These are phyloP conservation scores for Epistrophe grossulariae DNA, from an alignment of 2,888 invertebrate species.

Conservation along the genomic window DNA sequence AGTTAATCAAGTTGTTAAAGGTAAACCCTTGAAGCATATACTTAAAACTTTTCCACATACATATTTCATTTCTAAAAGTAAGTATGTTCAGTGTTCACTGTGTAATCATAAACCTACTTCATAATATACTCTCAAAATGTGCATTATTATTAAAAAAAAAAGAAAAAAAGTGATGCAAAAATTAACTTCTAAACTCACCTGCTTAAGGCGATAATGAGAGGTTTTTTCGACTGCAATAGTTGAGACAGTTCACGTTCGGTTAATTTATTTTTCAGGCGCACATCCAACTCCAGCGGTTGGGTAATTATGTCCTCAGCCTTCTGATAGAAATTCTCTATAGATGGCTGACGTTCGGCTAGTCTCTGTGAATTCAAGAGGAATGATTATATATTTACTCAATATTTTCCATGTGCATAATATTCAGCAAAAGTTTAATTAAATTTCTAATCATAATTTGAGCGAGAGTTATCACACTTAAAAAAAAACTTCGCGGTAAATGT, in stretches of 20 bases:
- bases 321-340: slow-evolving; percentile 71
- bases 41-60: background rate
- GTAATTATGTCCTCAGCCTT: slow-evolving; percentile 69
- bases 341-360: slow-evolving; percentile 68
- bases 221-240: slow-evolving; percentile 78
- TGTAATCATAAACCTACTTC: background rate
- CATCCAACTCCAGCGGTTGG: slow-evolving; percentile 46
- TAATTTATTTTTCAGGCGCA: slow-evolving; percentile 76
- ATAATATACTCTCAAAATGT: background rate
- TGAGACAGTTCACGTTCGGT: slow-evolving; percentile 76
- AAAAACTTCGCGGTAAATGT: background rate
- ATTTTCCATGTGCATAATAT: slow-evolving; percentile 36
- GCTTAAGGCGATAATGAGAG: slow-evolving; percentile 80
- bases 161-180: background rate
- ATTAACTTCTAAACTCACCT: slow-evolving; percentile 78
- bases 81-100: too few species aligned
- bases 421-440: slow-evolving; percentile 65
- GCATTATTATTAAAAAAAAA: background rate
- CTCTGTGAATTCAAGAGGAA: slow-evolving; percentile 45
- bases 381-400: slow-evolving; percentile 53
- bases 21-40: background rate
- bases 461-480: slow-evolving; percentile 11
- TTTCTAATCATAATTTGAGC: slow-evolving; percentile 56
- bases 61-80: background rate
- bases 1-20: background rate